Evolutionary conservation across 2,888 invertebrate species (phyloP), one percentile per base, ranked within the genome.

Genomic region (Apotomis capreana): DNA sequence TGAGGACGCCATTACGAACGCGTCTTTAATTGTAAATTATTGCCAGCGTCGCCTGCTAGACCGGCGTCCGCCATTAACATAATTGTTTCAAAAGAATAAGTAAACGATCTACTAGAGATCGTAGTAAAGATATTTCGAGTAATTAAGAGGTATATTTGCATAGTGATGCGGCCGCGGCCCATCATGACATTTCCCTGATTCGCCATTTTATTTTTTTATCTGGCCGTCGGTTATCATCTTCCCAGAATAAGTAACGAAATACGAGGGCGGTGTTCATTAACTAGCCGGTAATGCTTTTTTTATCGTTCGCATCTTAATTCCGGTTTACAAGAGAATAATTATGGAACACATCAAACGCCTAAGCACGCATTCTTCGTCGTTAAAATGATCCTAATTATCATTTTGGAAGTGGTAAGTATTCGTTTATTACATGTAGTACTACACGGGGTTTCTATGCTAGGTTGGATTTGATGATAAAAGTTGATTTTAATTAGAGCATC

Each of bases 51-150:
- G 81, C 77, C 75, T 78, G 78, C 75, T 77, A 73, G 78, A 74
- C 80, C 80, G 76, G 76, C 80, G 79, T 82, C 80, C 80, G 81
- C 83, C 81, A 90, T 91, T 89, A 89, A 84, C 88, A 88, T 91
- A 90, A 91, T 91, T 88, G 87, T 88, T 90, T 89, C 83, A 85
- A 89, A 91, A 91, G 90, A 90, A 91, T 83, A 81, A 86, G 84
- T 84, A 84, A 85, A 85, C 86, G 84, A 84, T 87, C 86, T 88
- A 87, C 82, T 83, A 79, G 81, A 85, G 90, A 92, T 91, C 82
- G 86, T 83, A 84, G 86, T 89, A 83, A 87, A 90, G 89, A 91
- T 92, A 88, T 74, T 84, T 82, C 76, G 75, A 76, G 87, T 83
- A 88, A 90, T 89, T 89, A 90, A 86, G 87, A 83, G 73, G 80